These are phyloP conservation scores for Tachina fera DNA, from an alignment of 2,888 invertebrate species.

Conservation along the genomic window DNA sequence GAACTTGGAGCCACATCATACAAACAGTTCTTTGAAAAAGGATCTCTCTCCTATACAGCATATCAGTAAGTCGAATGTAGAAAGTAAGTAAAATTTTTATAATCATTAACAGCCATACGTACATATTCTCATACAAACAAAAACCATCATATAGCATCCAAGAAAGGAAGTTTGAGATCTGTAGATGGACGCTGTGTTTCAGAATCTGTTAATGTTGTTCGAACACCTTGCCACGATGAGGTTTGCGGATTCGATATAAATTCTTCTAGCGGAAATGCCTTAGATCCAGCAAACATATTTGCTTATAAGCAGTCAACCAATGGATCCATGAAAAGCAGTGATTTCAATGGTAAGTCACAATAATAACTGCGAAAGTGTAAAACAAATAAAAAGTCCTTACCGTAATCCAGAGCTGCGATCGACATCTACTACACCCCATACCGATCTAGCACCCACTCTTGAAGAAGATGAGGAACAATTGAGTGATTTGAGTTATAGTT, in stretches of 20 bases:
- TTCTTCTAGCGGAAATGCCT: conserved; percentile 72
- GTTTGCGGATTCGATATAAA: conserved; percentile 74
- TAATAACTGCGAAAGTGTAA: not conserved
- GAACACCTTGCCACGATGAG: conserved; percentile 77
- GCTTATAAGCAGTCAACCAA: conserved; percentile 63
- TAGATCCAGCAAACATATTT: conserved; percentile 64
- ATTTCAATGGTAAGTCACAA: conserved; percentile 52
- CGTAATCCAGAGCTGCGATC: conserved; percentile 76
- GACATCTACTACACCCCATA: conserved; percentile 84
- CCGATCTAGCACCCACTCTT: conserved; percentile 88
- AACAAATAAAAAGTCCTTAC: not conserved
- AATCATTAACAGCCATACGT: not conserved
- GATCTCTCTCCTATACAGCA: conserved; percentile 65
- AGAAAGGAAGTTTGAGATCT: conserved; percentile 67
- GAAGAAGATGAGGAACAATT: conserved; percentile 88
- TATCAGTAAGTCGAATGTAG: conserved; percentile 61
- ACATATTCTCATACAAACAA: not conserved
- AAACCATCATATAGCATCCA: conserved; percentile 45
- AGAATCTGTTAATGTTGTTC: conserved; percentile 74
- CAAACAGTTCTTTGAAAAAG: conserved; percentile 61
- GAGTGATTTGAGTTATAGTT: conserved; percentile 84
- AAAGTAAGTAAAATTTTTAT: conserved; percentile 31
- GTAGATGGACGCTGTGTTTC: conserved; percentile 74
- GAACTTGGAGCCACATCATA: conserved; percentile 76
- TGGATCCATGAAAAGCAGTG: conserved; percentile 47